Evolutionary conservation across 2,888 invertebrate species (phyloP).

Genomic region (Dermolepida albohirtum): DNA sequence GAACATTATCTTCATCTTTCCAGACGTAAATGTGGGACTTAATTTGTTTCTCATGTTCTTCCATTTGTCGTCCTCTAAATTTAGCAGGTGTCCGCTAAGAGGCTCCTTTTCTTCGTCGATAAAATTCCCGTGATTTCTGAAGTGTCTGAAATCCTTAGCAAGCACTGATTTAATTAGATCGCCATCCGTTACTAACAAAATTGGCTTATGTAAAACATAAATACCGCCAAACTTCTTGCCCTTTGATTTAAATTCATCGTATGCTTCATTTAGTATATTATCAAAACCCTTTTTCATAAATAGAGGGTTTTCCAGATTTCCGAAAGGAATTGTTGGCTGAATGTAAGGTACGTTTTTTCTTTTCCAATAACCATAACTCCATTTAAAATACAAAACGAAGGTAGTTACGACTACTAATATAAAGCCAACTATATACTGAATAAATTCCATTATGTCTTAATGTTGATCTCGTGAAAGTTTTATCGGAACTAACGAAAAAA

Average conservation of each 20-base stretch:
- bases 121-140: conserved; percentile 69
- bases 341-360: conserved; percentile 21
- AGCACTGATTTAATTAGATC: conserved; percentile 61
- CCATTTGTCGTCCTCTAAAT: conserved; percentile 28
- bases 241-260: conserved; percentile 1
- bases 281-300: background rate
- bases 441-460: background rate
- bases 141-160: conserved; percentile 70
- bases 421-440: background rate
- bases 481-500: background rate
- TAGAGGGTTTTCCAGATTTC: conserved; percentile 32
- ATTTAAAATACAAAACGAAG: conserved; percentile 36
- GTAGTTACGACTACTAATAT: background rate
- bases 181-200: conserved; percentile 36
- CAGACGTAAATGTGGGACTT: conserved; percentile 22
- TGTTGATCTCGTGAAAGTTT: background rate
- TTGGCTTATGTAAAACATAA: conserved; percentile 47
- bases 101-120: conserved; percentile 21
- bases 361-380: conserved; percentile 38
- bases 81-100: conserved; percentile 20
- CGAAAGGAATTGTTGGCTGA: conserved; percentile 29
- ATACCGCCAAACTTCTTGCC: conserved; percentile 14
- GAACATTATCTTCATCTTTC: conserved; percentile 36
- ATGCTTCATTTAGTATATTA: background rate
- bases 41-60: conserved; percentile 18